These are phyloP conservation scores for Boulengeromyrus knoepffleri DNA, from an alignment of 2,113 vertebrate genomes.

Conservation along the genomic window DNA sequence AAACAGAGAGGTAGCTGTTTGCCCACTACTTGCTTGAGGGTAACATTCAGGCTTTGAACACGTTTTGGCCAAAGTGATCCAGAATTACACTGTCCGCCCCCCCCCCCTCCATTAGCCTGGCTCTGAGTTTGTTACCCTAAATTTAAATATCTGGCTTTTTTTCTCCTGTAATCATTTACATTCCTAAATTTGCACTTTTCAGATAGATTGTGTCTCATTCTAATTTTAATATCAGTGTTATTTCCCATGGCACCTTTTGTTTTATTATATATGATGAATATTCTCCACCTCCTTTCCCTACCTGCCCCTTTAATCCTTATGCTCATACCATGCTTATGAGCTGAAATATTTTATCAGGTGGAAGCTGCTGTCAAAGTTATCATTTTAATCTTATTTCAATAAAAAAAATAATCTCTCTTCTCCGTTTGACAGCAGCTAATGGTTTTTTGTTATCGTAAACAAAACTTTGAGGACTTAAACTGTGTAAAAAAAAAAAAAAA, in stretches of 20 bases:
- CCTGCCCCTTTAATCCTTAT: conserved; percentile 69
- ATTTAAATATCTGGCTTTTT: conserved; percentile 37
- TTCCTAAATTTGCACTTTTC: conserved; percentile 66
- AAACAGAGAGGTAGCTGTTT: background rate
- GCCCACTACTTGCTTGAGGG: background rate
- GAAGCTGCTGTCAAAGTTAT: conserved; percentile 81
- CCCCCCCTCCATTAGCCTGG: conserved; percentile 16
- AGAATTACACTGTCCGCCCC: conserved; percentile 5
- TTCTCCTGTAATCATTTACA: conserved; percentile 57
- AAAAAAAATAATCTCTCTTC: conserved; percentile 87
- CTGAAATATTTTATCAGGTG: conserved; percentile 92
- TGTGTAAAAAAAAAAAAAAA: conserved; percentile 48
- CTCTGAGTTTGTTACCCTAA: conserved; percentile 30
- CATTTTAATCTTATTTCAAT: conserved; percentile 93
- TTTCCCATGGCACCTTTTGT: conserved; percentile 72
- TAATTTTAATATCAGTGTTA: conserved; percentile 73
- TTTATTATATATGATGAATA: conserved; percentile 72
- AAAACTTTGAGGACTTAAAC: conserved; percentile 73
- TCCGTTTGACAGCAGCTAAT: conserved; percentile 82
- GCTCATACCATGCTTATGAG: conserved; percentile 83
- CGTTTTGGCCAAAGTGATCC: background rate
- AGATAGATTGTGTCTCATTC: conserved; percentile 61
- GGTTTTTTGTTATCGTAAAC: conserved; percentile 82
- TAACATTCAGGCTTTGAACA: background rate
- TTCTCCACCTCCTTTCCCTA: conserved; percentile 42